phyloP scores from a whole-genome alignment of 2,113 vertebrate genomes.

The Ctenomys sociabilis region DNA sequence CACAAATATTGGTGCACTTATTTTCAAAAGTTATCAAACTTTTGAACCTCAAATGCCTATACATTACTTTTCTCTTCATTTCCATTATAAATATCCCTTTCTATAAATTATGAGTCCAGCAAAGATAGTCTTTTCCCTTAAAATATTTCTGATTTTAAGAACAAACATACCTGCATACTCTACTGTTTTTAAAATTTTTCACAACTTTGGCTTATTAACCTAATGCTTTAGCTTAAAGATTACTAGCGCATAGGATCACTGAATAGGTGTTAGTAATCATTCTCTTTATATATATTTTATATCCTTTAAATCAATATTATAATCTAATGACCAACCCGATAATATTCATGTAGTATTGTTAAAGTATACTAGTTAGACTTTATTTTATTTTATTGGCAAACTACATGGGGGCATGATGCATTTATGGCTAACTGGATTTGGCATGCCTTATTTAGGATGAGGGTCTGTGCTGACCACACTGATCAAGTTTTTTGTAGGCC shows the following conservation, averaged over 20 bases:
- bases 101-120: background rate
- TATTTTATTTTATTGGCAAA: background rate
- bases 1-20: background rate
- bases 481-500: constrained; percentile 57
- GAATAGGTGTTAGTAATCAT: background rate
- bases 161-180: no score
- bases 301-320: background rate
- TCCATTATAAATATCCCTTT: background rate
- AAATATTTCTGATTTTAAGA: background rate
- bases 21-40: background rate
- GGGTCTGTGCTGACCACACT: background rate
- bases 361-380: background rate
- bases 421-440: constrained; percentile 36
- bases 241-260: background rate
- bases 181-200: background rate
- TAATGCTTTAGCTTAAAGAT: background rate
- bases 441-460: background rate
- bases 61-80: background rate
- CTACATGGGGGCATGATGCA: background rate
- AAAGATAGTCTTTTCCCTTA: background rate
- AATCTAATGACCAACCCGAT: background rate
- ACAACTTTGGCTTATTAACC: background rate
- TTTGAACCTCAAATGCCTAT: background rate
- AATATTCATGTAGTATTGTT: background rate
- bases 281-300: background rate